These are phyloP conservation scores for Heliothis virescens DNA, from an alignment of 1,140 invertebrate genomes.

Conservation along the genomic window DNA sequence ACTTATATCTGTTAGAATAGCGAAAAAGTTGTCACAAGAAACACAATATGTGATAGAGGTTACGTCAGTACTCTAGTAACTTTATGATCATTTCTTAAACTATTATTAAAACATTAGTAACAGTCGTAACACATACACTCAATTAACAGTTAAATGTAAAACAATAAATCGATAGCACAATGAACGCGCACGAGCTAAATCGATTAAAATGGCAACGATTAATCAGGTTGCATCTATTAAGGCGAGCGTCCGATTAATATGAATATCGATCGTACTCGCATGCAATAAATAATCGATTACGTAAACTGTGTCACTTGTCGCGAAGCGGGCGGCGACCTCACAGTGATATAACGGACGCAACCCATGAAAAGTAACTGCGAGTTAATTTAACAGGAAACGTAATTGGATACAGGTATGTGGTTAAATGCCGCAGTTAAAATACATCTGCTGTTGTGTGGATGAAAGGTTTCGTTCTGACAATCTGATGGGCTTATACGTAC, in stretches of 20 bases:
- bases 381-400: conserved; percentile 53
- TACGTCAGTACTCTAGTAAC: too few species aligned
- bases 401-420: conserved; percentile 46
- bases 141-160: conserved; percentile 3
- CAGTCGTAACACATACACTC: neutral
- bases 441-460: conserved; percentile 26
- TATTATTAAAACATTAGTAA: neutral
- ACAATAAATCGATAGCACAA: conserved; percentile 25
- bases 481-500: too few species aligned
- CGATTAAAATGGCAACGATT: conserved; percentile 42
- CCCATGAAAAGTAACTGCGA: conserved; percentile 49
- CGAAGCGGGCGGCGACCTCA: conserved; percentile 10
- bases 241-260: conserved; percentile 33
- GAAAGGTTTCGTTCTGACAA: neutral
- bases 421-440: conserved; percentile 34
- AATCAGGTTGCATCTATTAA: conserved; percentile 48
- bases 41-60: too few species aligned
- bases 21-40: too few species aligned
- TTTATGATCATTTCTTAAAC: neutral
- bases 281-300: conserved; percentile 55
- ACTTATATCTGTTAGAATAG: too few species aligned
- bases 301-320: conserved; percentile 59
- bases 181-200: conserved; percentile 35
- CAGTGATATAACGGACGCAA: conserved; percentile 55
- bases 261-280: conserved; percentile 44